Conservation (phyloP, 1,140 invertebrate species). For the Pogonomyrmex californicus region DNA sequence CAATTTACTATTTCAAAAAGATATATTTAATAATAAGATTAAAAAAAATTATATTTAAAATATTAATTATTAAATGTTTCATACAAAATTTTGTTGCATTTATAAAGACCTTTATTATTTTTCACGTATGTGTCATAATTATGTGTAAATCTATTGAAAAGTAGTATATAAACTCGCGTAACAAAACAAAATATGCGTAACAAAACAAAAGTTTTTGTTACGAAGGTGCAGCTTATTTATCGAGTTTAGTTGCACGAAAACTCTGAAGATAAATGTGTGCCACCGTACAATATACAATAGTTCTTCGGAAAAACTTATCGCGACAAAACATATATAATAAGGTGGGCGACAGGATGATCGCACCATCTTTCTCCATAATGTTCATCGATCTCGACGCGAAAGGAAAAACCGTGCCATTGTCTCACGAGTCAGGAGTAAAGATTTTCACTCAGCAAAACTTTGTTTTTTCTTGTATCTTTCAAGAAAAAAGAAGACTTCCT, state of each 20-base stretch:
- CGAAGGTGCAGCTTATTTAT: conserved; percentile 27
- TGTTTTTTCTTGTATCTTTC: conserved; percentile 46
- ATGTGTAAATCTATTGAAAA: conserved; percentile 4
- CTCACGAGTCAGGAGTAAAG: conserved; percentile 56
- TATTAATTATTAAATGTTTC: too few relatives aligned
- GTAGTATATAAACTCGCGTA: neutral
- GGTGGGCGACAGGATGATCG: conserved; percentile 35
- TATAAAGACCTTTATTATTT: too few relatives aligned
- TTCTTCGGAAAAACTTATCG: conserved; percentile 40
- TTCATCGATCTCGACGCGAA: conserved; percentile 45
- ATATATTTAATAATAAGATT: too few relatives aligned
- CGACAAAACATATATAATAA: conserved; percentile 49
- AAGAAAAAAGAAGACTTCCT: conserved; percentile 21
- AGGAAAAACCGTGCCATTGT: conserved; percentile 54
- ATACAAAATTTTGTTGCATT: too few relatives aligned
- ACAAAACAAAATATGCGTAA: too few relatives aligned
- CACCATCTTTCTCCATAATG: conserved; percentile 44
- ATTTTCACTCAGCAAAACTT: conserved; percentile 51
- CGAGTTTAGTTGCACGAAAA: neutral
- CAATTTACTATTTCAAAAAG: too few relatives aligned
- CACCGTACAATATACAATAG: conserved; percentile 18
- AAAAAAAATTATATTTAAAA: too few relatives aligned
- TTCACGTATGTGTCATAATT: too few relatives aligned
- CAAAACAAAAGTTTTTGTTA: neutral
- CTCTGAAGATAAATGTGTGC: conserved; percentile 33